A percentile compares a stretch with the other conserved stretches of the same genome.
These are phyloP conservation scores for Enteromius thamalakanensis DNA, from an alignment of 2,797 vertebrate species.

Conservation along the genomic window DNA sequence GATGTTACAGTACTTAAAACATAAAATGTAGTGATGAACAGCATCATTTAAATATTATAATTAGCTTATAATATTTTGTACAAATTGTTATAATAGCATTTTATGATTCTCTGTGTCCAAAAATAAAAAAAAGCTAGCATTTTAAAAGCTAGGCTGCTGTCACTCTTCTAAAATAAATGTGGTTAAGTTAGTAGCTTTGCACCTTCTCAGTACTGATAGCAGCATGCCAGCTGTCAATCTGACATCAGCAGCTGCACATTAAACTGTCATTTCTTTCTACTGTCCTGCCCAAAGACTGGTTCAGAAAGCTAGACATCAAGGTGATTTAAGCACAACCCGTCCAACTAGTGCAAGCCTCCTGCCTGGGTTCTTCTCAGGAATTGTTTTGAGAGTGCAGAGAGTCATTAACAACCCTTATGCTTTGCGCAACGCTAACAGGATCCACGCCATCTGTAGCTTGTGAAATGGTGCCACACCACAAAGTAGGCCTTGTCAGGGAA, in stretches of 20 bases:
- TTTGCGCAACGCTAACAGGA: slow-evolving; percentile 47
- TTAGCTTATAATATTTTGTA: not conserved
- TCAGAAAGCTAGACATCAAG: slow-evolving; percentile 40
- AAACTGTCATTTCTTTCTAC: slow-evolving; percentile 44
- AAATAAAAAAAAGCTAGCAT: not conserved
- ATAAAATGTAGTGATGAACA: not conserved
- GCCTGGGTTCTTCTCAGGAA: slow-evolving; percentile 18
- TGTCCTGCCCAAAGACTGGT: slow-evolving; percentile 31
- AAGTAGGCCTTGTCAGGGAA: slow-evolving; percentile 41
- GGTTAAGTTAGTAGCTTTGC: not conserved
- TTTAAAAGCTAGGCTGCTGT: not conserved
- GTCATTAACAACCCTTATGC: slow-evolving; percentile 41
- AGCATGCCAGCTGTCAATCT: slow-evolving; percentile 30
- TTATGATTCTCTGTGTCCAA: not conserved
- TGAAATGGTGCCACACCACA: slow-evolving; percentile 52
- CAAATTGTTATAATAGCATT: not conserved
- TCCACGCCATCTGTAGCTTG: slow-evolving; percentile 42
- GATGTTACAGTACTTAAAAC: not conserved
- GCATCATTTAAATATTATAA: not conserved
- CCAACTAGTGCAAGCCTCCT: slow-evolving; percentile 36
- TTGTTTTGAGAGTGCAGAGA: slow-evolving; percentile 44
- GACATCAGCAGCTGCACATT: slow-evolving; percentile 34
- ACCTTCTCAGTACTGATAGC: slow-evolving; percentile 13
- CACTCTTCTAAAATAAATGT: not conserved
- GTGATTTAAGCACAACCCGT: slow-evolving; percentile 53